Percentiles rank a stretch among this genome's conserved stretches.
Evolutionary conservation across 2,797 vertebrate species (phyloP).

Genomic region (Sebastolobus altivelis): DNA sequence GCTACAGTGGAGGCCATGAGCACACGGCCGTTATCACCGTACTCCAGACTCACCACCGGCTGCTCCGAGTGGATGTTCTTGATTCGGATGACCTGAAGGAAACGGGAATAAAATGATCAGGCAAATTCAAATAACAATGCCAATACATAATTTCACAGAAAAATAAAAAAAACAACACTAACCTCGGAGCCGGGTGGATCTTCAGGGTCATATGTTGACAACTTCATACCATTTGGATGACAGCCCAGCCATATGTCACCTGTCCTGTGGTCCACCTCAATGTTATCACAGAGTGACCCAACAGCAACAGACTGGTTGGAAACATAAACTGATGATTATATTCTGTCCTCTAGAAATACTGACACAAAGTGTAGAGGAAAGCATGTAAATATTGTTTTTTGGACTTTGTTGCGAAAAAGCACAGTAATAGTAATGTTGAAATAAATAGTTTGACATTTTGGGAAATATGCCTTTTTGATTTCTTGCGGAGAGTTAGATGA

Average conservation of each 20-base stretch:
- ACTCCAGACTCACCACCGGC: slow-evolving; percentile 79
- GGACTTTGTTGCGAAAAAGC: not conserved
- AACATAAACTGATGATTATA: not conserved
- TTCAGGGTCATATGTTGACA: slow-evolving; percentile 73
- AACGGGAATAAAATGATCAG: not conserved
- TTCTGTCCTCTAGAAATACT: not conserved
- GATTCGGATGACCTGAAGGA: slow-evolving; percentile 85
- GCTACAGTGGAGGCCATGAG: slow-evolving; percentile 89
- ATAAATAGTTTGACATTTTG: not conserved
- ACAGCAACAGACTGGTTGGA: slow-evolving; percentile 81
- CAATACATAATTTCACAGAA: not conserved
- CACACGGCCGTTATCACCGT: slow-evolving; percentile 86
- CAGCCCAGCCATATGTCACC: slow-evolving; percentile 89
- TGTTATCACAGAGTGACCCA: slow-evolving; percentile 87
- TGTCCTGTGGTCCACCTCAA: slow-evolving; percentile 86
- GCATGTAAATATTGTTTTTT: not conserved
- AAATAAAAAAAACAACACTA: slow-evolving; percentile 20
- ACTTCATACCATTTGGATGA: slow-evolving; percentile 85
- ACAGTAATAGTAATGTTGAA: not conserved
- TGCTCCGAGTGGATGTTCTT: slow-evolving; percentile 86
- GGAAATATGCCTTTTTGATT: not conserved
- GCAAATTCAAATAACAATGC: not conserved
- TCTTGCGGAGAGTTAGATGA: not conserved
- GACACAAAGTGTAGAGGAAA: not conserved
- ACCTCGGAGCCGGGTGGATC: slow-evolving; percentile 90